Percentiles rank a stretch among this genome's conserved stretches.
Evolutionary conservation across 35 echinoderm and acorn worm species (phyloP).

Genomic region (Ophiothrix spiculata): DNA sequence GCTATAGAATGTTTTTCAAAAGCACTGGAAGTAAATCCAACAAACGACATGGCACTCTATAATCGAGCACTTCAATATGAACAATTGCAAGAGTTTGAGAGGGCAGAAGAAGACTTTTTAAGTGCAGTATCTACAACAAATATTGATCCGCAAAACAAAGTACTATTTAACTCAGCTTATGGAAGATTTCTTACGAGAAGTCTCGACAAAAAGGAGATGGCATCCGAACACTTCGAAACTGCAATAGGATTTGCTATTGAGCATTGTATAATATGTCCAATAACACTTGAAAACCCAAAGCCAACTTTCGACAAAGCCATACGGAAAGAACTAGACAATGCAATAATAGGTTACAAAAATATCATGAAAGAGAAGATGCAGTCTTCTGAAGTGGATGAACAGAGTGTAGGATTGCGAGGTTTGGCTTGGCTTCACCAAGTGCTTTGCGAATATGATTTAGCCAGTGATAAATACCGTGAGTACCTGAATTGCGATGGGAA

Average conservation of each 20-base stretch:
- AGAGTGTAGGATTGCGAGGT: neutral
- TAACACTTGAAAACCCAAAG: neutral
- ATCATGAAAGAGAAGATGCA: neutral
- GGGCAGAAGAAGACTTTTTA: neutral
- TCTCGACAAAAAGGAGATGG: neutral
- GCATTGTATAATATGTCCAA: neutral
- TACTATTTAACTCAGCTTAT: neutral
- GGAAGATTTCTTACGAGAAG: neutral
- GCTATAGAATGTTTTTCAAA: neutral
- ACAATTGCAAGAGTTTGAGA: neutral
- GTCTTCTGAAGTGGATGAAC: neutral
- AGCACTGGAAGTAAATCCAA: neutral
- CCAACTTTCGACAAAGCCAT: neutral
- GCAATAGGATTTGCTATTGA: neutral
- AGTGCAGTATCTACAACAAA: neutral
- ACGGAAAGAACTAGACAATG: neutral
- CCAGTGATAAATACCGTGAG: neutral
- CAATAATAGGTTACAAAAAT: neutral
- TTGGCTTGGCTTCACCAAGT: neutral
- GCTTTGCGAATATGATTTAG: neutral
- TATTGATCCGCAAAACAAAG: neutral
- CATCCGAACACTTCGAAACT: neutral
- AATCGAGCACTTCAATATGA: neutral
- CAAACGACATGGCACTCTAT: neutral
- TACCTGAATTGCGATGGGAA: neutral